These are phyloP conservation scores for Valencia hispanica DNA, from an alignment of 2,797 vertebrate genomes.

Conservation along the genomic window DNA sequence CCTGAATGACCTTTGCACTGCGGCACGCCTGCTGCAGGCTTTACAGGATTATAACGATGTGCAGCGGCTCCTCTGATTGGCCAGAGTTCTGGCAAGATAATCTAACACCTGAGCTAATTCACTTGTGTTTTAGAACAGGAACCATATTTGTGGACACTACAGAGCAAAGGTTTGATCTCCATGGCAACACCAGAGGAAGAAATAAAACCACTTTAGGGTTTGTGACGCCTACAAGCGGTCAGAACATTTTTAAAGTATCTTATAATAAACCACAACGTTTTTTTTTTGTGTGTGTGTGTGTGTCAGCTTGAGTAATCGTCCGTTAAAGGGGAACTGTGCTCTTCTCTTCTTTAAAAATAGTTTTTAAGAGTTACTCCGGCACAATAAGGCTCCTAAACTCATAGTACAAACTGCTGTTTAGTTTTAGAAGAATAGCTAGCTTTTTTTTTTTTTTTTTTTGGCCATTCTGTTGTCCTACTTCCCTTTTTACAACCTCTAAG, in stretches of 20 bases:
- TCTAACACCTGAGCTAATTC: slow-evolving; percentile 5
- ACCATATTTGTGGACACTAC: neutral
- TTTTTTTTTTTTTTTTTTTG: too few species aligned
- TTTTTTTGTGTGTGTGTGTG: too few species aligned
- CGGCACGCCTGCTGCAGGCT: neutral
- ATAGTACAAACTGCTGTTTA: neutral
- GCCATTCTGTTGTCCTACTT: neutral
- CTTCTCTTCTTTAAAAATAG: neutral
- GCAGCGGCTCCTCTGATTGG: neutral
- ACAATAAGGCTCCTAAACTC: neutral
- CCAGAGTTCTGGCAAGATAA: neutral
- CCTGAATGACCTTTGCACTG: slow-evolving; percentile 2
- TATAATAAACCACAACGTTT: slow-evolving; percentile 21
- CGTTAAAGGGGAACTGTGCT: neutral
- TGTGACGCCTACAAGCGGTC: slow-evolving; percentile 13
- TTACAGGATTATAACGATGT: neutral
- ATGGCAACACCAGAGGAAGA: slow-evolving; percentile 27
- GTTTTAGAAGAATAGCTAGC: too few species aligned
- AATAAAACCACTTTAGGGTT: slow-evolving; percentile 6
- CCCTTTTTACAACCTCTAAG: neutral
- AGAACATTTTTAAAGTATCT: slow-evolving; percentile 6
- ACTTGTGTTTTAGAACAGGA: neutral
- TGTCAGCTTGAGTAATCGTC: slow-evolving; percentile 3
- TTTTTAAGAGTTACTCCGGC: neutral
- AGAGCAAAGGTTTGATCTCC: slow-evolving; percentile 17